Base-by-base conservation (phyloP, 37 sponge, comb jelly and placozoan genomes). In the Cliona cf. orientalis region DNA sequence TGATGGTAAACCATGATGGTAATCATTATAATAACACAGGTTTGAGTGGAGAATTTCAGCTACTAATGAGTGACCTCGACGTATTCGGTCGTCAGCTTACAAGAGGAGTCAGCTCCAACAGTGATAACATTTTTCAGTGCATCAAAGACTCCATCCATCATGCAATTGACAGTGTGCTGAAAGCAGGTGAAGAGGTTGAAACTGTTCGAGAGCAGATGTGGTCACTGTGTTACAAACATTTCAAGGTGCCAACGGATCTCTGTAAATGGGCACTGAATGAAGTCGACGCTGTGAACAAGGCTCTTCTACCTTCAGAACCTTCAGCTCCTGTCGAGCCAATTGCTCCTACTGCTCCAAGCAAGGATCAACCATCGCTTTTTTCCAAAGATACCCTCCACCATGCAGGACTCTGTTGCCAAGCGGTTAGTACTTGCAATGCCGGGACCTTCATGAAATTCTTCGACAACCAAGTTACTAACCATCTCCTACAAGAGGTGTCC, bases 371-470 rank as follows among this genome's bases (percentile, higher is more conserved):
- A 42, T 76, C 81, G 21, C 56, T 83, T 19, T 89, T 89, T 42
- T 83, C 79, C 36, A 78, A 89, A 63, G 84, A 76, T 3, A 83
- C 59, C 5, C 72, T 83, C n/a, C 79, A 83, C 42, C 84, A 89
- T 79, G 74, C 84, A 25, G 43, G 74, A 5, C 40, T 89, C 0
- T 79, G 78, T 37, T 89, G 90, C 40, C 29, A 71, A 60, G 71
- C 77, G 37, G 75, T 89, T 35, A 44, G 42, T 25, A 34, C 55
- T 3, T 70, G 36, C n/a, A 74, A 69, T 33, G 64, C 40, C 21
- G 46, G 31, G 19, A 58, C 69, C 17, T 31, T 59, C 58, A 49
- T 38, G 19, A 0, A 3, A 25, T 42, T 67, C 59, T 55, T 85
- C 9, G 46, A 68, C 36, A 32, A n/a, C n/a, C n/a, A n/a, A n/a